A percentile compares a stretch with the other conserved stretches of the same genome.
Conservation (phyloP, 1,140 invertebrate genomes). For the Camponotus vicinus region DNA sequence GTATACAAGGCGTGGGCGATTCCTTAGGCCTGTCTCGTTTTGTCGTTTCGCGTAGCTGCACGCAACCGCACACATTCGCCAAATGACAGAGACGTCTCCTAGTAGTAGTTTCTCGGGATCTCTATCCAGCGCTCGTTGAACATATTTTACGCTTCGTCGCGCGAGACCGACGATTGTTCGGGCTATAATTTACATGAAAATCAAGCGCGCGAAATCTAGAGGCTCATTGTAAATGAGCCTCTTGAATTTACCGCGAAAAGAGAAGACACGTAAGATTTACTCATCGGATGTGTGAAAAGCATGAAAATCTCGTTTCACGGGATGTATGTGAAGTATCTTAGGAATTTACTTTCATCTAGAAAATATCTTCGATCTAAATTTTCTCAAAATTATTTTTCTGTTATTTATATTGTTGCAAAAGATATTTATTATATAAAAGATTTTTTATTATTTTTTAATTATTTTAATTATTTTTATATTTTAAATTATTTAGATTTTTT, state of each 20-base stretch:
- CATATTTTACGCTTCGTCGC: slow-evolving; percentile 51
- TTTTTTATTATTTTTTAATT: too few relatives aligned
- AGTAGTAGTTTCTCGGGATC: slow-evolving; percentile 43
- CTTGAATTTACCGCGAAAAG: background rate
- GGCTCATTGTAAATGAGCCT: slow-evolving; percentile 36
- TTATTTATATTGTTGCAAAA: background rate
- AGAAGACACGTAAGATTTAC: slow-evolving; percentile 7
- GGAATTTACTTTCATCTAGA: background rate
- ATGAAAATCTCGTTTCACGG: background rate
- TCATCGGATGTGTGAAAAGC: background rate
- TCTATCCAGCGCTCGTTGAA: slow-evolving; percentile 41
- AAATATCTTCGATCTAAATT: background rate
- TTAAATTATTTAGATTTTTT: too few relatives aligned
- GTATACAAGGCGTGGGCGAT: slow-evolving; percentile 81
- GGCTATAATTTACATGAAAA: slow-evolving; percentile 59
- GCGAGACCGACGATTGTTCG: slow-evolving; percentile 54
- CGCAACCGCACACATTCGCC: slow-evolving; percentile 63
- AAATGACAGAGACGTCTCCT: slow-evolving; percentile 46
- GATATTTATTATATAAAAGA: background rate
- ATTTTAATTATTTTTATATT: too few relatives aligned
- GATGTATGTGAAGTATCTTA: background rate
- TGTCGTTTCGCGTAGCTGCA: slow-evolving; percentile 72
- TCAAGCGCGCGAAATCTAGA: slow-evolving; percentile 40
- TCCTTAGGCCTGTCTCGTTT: slow-evolving; percentile 78
- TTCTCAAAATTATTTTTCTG: background rate